Evolutionary conservation across 1,140 invertebrate species (phyloP), one percentile per base, ranked within the genome.

Genomic region (Neelides sp.): DNA sequence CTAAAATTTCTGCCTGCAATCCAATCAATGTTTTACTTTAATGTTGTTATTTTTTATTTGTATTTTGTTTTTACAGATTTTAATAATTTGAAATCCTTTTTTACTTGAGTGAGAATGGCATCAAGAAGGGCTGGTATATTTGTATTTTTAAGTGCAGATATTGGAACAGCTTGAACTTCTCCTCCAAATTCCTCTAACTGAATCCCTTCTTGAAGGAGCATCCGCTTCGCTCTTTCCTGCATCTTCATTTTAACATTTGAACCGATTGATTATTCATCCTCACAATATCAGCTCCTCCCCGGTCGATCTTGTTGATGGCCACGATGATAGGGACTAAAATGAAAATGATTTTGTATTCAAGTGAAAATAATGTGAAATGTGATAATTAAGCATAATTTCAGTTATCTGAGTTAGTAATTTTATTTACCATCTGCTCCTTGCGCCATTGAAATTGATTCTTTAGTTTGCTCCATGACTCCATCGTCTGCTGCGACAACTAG

Each of bases 281-380:
- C 77, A 85, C 83, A 70, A 89, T 77, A 74, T 97, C 76, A 50
- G 84, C 85, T 64, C 78, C 76, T 42, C 79, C 78, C 64, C 93
- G 92, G 69, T 99, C 96, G 59, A 96, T 92, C 75, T 99, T 99
- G 69, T 98, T 99, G 40, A 99, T 83, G n/a, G 95, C 95, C 40
- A 98, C 89, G 61, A 99, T 80, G 3, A 98, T 84, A 0, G 93
- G 92, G 58, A 98, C 90, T 80, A 71, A 20, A 68, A 75, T 42
- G 10, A 43, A 39, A 12, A 13, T 39, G 12, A 39, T 39, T 12
- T 7, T 19, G 12, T 13, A 39, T 19, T 39, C 37, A 12, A 8
- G 17, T 40, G 15, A 49, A 39, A 24, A 13, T 12, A 48, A n/a
- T 7, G 10, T 47, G 23, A 32, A 47, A 22, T 20, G 17, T 26